A percentile compares a stretch with the other conserved stretches of the same genome.
These are phyloP conservation scores for Ascidia mentula DNA, from an alignment of 23 tunicate genomes.

Conservation along the genomic window DNA sequence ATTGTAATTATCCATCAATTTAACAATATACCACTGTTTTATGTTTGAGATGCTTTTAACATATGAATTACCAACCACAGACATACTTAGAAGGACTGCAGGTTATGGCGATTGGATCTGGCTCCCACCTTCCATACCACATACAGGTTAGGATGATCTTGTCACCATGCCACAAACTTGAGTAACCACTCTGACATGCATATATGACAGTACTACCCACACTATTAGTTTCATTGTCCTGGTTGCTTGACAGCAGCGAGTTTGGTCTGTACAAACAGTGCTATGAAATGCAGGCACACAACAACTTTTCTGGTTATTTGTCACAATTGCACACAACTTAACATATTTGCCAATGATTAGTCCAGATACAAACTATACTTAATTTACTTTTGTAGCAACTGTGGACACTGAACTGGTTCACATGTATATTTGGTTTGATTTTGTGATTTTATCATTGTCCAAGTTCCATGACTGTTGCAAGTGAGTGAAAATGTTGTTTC, in stretches of 20 bases:
- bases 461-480: neutral
- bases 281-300: too few species aligned
- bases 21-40: too few species aligned
- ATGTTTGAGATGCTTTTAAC: too few species aligned
- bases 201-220: slow-evolving; percentile 18
- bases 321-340: too few species aligned
- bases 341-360: too few species aligned
- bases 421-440: slow-evolving; percentile 10
- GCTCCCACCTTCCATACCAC: slow-evolving; percentile 75
- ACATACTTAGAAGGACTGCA: slow-evolving; percentile 7
- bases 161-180: neutral
- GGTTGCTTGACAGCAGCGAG: too few species aligned
- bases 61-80: too few species aligned
- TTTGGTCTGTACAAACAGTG: too few species aligned
- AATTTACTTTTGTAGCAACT: slow-evolving; percentile 10
- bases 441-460: neutral
- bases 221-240: too few species aligned
- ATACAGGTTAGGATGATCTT: slow-evolving; percentile 26
- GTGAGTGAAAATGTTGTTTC: slow-evolving; percentile 6
- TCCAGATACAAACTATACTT: neutral
- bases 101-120: neutral
- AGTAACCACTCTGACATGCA: slow-evolving; percentile 24
- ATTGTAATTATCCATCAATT: too few species aligned
- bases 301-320: too few species aligned
- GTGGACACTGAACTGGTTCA: slow-evolving; percentile 20